Evolutionary conservation across 2,113 vertebrate genomes (phyloP), one percentile per base, ranked within the genome.

Genomic region (Oreochromis niloticus): DNA sequence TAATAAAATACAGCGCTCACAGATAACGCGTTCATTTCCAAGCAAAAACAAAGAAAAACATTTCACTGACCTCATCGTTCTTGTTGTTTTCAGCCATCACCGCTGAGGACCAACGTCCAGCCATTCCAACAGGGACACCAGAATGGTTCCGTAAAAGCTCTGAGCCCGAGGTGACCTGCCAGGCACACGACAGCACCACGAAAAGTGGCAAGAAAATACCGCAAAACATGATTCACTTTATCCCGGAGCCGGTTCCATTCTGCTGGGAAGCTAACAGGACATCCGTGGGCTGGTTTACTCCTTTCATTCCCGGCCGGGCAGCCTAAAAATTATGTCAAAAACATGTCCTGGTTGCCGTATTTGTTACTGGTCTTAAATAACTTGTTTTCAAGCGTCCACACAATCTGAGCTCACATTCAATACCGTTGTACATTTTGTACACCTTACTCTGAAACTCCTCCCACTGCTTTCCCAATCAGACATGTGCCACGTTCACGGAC

Each of bases 31-130:
- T 17, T 24, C 6, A n/a, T 14, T 10, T 56, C 4, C 16, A 13
- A 36, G 7, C n/a, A 14, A 30, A 24, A 43, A 13, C 11, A 71
- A 43, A 24, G 13, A 43, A 2, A 7, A 55, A 36, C 34, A 68
- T 56, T 14, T 57, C 83, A 93, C 94, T 3, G 7, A 96, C 95
- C 94, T 93, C 57, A 32, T 95, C 94, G 27, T 32, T 91, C 22
- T 32, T 91, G 32, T 3, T 43, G 81, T n/a, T 90, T 27, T 36
- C 55, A n/a, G 66, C 34, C 90, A 88, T 87, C 87, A 9, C 50
- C 39, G 27, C 17, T 5, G 10, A 14, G 46, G 83, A 54, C 34
- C 81, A 55, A 78, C 4, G 24, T 19, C 68, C 66, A 2, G 46
- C 10, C 27, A 27, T 6, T 36, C 63, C 80, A 52, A 83, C 43